Percentiles rank a stretch among this genome's conserved stretches.
These are phyloP conservation scores for Hippasteria phrygiana DNA, from an alignment of 53 echinoderm and acorn worm genomes.

Conservation along the genomic window DNA sequence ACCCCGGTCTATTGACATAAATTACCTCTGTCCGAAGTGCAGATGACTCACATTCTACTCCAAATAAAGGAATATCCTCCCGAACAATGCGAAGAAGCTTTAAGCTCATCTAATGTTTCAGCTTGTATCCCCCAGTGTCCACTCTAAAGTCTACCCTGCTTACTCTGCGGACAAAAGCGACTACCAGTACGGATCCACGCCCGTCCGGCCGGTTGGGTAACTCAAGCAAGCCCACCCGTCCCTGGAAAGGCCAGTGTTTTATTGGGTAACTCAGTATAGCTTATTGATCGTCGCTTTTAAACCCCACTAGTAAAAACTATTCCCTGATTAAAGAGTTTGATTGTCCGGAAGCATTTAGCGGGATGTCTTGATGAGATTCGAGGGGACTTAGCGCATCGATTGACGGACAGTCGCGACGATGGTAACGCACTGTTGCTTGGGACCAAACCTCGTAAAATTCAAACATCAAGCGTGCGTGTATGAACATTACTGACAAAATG, in stretches of 20 bases:
- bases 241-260: neutral
- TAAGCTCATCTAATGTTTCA: slow-evolving; percentile 37
- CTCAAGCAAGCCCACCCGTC: neutral
- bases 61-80: slow-evolving; percentile 42
- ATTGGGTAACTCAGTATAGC: neutral
- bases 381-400: slow-evolving; percentile 18
- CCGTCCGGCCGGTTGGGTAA: slow-evolving; percentile 6
- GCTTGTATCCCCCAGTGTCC: slow-evolving; percentile 32
- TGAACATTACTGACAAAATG: neutral
- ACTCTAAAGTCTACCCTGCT: neutral
- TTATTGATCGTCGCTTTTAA: neutral
- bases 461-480: neutral
- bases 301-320: neutral
- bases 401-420: neutral
- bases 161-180: slow-evolving; percentile 1
- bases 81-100: slow-evolving; percentile 44
- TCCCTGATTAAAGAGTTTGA: slow-evolving; percentile 18
- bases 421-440: neutral
- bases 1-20: slow-evolving; percentile 15
- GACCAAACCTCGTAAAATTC: neutral
- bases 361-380: slow-evolving; percentile 13
- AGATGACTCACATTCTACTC: slow-evolving; percentile 40
- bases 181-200: neutral
- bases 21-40: slow-evolving; percentile 13
- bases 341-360: slow-evolving; percentile 25